A percentile compares a stretch with the other conserved stretches of the same genome.
Conservation (phyloP, 2,888 invertebrate species). For the Nebria brevicollis region DNA sequence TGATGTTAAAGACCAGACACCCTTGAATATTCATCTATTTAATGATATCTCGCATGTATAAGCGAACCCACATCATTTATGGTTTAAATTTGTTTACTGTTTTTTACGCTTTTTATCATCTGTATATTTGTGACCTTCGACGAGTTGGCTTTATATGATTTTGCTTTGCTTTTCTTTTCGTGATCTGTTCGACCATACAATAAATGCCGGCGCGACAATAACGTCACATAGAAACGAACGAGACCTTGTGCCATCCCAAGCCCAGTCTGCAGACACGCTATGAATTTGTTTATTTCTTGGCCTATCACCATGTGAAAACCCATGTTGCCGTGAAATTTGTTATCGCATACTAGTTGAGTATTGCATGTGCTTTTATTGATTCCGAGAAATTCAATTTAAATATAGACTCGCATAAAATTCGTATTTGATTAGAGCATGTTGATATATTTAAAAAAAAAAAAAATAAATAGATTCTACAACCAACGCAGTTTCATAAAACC, state of each 20-base stretch:
- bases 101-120: background rate
- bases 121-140: background rate
- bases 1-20: background rate
- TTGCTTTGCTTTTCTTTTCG: conserved; percentile 1
- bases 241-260: background rate
- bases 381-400: background rate
- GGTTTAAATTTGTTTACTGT: conserved; percentile 1
- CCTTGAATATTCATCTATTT: background rate
- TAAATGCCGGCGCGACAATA: background rate
- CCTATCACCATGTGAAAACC: background rate
- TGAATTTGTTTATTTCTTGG: background rate
- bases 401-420: background rate
- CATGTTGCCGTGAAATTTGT: background rate
- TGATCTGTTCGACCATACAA: background rate
- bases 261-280: background rate
- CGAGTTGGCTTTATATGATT: background rate
- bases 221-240: background rate
- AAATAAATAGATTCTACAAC: no score
- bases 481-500: background rate
- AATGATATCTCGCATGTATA: background rate
- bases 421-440: background rate
- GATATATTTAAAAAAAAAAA: background rate
- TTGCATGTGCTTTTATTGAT: background rate
- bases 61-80: background rate
- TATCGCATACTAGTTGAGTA: background rate